Evolutionary conservation across 1,140 invertebrate genomes (phyloP).

Genomic region (Temnothorax nylanderi): DNA sequence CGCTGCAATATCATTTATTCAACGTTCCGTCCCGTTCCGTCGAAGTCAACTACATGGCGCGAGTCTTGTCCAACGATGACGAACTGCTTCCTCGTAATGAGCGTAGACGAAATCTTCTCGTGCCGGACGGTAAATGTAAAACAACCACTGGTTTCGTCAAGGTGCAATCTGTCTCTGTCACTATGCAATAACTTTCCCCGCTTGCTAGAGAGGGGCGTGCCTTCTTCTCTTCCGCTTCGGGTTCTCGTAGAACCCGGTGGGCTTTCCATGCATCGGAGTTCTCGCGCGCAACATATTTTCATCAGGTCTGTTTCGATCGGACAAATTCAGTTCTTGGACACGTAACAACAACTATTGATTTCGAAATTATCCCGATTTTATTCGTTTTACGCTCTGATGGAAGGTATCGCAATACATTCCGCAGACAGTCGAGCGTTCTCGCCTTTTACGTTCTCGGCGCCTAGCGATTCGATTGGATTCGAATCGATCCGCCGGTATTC

Average conservation of each 20-base stretch:
- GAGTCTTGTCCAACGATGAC: conserved; percentile 68
- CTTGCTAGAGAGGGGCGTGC: conserved; percentile 5
- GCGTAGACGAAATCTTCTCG: conserved; percentile 44
- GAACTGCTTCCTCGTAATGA: conserved; percentile 49
- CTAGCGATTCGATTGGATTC: conserved; percentile 61
- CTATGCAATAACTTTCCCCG: conserved; percentile 72
- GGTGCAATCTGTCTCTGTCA: conserved; percentile 79
- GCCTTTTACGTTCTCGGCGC: not conserved
- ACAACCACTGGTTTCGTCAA: conserved; percentile 74
- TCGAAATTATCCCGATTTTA: not conserved
- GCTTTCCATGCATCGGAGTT: not conserved
- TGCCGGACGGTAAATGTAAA: conserved; percentile 43
- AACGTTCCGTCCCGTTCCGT: conserved; percentile 62
- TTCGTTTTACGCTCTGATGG: not conserved
- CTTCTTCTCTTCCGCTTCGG: conserved; percentile 45
- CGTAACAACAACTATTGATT: not conserved
- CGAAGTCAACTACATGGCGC: conserved; percentile 51
- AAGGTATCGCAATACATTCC: conserved; percentile 4
- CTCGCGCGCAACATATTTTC: not conserved
- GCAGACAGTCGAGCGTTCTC: conserved; percentile 28
- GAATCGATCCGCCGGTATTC: conserved; percentile 56
- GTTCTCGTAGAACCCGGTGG: not conserved
- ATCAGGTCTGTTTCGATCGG: not conserved
- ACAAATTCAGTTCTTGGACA: not conserved
- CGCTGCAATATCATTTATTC: conserved; percentile 72